These are phyloP conservation scores for Micropoecilia bifurca DNA, from an alignment of 2,797 vertebrate species.

Conservation along the genomic window DNA sequence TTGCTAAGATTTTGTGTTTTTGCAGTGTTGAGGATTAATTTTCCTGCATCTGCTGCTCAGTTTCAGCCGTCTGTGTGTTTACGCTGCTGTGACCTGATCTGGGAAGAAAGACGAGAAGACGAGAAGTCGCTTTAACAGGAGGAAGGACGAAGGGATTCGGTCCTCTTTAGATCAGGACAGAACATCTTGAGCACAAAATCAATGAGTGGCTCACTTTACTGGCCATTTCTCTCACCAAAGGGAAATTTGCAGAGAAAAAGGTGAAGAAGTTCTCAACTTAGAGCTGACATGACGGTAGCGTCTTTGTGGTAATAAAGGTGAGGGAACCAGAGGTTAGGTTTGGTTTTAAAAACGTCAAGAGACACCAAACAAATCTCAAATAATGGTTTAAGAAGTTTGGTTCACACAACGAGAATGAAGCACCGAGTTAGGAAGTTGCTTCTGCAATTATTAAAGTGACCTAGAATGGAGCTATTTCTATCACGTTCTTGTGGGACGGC, in stretches of 20 bases:
- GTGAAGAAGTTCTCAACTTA: not conserved
- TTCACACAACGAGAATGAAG: slow-evolving; percentile 4
- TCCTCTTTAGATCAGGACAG: slow-evolving; percentile 39
- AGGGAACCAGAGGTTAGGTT: not conserved
- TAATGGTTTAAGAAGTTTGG: slow-evolving; percentile 1
- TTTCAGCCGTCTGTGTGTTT: slow-evolving; percentile 2
- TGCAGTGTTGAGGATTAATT: not conserved
- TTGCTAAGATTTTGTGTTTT: too few species aligned
- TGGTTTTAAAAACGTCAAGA: not conserved
- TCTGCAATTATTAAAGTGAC: slow-evolving; percentile 60
- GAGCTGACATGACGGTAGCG: not conserved
- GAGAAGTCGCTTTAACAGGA: slow-evolving; percentile 46
- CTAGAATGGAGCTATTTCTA: slow-evolving; percentile 68
- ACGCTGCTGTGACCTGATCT: slow-evolving; percentile 28
- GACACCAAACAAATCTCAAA: slow-evolving; percentile 1
- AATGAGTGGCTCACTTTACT: slow-evolving; percentile 37
- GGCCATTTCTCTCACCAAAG: slow-evolving; percentile 31
- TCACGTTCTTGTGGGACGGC: slow-evolving; percentile 54
- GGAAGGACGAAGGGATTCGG: slow-evolving; percentile 39
- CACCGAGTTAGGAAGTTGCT: slow-evolving; percentile 34
- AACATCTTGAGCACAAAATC: slow-evolving; percentile 52
- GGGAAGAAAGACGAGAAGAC: slow-evolving; percentile 6
- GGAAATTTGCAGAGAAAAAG: slow-evolving; percentile 39
- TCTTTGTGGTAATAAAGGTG: not conserved
- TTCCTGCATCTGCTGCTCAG: not conserved